A percentile compares a stretch with the other conserved stretches of the same genome.
phyloP scores from a whole-genome alignment of 2,797 vertebrate genomes.

The Gymnopithys bicolor region DNA sequence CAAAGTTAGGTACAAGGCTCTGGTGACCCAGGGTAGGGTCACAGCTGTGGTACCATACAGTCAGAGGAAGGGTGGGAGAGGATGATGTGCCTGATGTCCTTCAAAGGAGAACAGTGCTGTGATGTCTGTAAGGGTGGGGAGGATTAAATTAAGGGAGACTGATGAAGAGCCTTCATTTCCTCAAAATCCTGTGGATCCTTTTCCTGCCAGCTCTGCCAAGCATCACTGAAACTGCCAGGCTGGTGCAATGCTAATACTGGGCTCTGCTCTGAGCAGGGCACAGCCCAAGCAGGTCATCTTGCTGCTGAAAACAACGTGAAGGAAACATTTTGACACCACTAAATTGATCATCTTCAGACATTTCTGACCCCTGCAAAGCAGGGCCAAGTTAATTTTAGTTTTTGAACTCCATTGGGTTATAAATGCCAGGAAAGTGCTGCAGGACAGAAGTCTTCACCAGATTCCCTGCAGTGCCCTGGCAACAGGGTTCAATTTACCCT shows the following conservation, averaged over 20 bases:
- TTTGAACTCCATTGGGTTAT: neutral
- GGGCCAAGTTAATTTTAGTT: neutral
- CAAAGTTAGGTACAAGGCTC: neutral
- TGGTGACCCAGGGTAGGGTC: neutral
- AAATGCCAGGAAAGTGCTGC: neutral
- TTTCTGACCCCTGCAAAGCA: neutral
- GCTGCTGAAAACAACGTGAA: neutral
- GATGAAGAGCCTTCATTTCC: neutral
- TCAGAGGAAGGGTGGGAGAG: neutral
- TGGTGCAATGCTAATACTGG: neutral
- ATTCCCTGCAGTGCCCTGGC: neutral
- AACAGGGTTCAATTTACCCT: neutral
- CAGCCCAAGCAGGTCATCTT: neutral
- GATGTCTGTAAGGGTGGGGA: neutral
- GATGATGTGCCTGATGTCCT: neutral
- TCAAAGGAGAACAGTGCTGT: neutral
- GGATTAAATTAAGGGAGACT: neutral
- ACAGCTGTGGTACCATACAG: accelerated
- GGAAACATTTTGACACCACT: neutral
- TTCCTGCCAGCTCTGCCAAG: neutral
- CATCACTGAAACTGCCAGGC: accelerated
- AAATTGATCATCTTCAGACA: neutral
- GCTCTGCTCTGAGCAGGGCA: neutral
- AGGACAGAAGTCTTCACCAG: neutral
- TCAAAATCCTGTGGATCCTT: neutral